phyloP scores from a whole-genome alignment of 2,113 vertebrate genomes.

The rat (Rattus norvegicus) region GRCr8 NC_086028.1:30790501-30791000 shows the following conservation, averaged over 20 bases:
- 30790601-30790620: conserved; percentile 38
- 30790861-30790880: background rate
- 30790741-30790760: background rate
- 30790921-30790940: background rate
- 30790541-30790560: background rate
- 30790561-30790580: background rate
- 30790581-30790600: conserved; percentile 12
- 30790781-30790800: background rate
- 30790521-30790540: background rate
- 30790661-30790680: background rate
- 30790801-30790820: background rate
- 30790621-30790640: background rate
- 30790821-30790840: no score
- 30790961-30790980: background rate
- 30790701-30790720: conserved; percentile 12
- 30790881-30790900: background rate
- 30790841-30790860: background rate
- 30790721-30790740: background rate
- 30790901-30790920: background rate
- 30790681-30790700: background rate
- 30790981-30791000: background rate
- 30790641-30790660: conserved; percentile 6
- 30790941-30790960: background rate
- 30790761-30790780: background rate
- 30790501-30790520: background rate